Evolutionary conservation across 2,888 invertebrate species (phyloP).

Genomic region (Saturnia pavonia): DNA sequence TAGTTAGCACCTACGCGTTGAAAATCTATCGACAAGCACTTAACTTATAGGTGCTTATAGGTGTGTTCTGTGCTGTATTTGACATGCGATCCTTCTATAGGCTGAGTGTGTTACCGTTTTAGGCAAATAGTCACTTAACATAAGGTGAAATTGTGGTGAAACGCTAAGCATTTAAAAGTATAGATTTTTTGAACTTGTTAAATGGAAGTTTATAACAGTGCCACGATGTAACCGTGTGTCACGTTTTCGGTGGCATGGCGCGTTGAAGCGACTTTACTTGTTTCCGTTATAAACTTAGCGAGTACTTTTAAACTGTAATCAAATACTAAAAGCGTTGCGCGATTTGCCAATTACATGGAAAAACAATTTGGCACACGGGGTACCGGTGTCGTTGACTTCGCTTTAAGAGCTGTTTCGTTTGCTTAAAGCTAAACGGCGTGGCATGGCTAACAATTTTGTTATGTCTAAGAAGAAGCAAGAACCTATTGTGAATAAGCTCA

Average conservation of each 20-base stretch:
- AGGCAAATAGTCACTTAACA: too few relatives aligned
- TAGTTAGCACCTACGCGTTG: not conserved
- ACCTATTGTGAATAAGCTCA: not conserved
- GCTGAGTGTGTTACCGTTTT: too few relatives aligned
- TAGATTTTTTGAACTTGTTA: too few relatives aligned
- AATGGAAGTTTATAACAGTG: not conserved
- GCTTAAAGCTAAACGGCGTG: not conserved
- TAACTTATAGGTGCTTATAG: too few relatives aligned
- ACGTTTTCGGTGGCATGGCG: not conserved
- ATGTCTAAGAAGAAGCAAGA: not conserved
- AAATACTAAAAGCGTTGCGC: not conserved
- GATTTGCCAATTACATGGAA: slow-evolving; percentile 12
- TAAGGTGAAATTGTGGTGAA: too few relatives aligned
- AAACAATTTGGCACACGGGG: slow-evolving; percentile 10
- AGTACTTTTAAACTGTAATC: slow-evolving; percentile 2
- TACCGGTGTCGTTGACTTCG: slow-evolving; percentile 9
- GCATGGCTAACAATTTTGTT: not conserved
- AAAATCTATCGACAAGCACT: not conserved
- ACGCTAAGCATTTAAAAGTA: too few relatives aligned
- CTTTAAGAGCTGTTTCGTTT: slow-evolving; percentile 1
- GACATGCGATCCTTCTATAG: too few relatives aligned
- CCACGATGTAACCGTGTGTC: not conserved
- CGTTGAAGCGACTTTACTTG: not conserved
- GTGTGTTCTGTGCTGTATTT: not conserved
- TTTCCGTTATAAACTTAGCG: not conserved